Percentiles rank a stretch among this genome's conserved stretches.
Evolutionary conservation across 2,113 vertebrate genomes (phyloP).

Genomic region (Regulus satrapa): DNA sequence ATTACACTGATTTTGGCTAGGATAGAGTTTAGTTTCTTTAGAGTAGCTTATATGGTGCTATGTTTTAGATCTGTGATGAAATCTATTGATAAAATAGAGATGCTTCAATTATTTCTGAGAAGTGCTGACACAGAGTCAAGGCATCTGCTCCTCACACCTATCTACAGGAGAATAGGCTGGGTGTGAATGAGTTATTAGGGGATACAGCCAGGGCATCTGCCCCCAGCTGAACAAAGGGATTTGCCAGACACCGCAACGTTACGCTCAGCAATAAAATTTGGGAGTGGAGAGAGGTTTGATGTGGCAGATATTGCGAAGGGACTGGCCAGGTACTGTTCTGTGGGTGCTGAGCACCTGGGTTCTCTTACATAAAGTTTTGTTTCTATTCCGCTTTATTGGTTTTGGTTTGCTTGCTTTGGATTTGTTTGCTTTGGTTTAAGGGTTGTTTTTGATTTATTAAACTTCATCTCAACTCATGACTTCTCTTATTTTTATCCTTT

Average conservation of each 20-base stretch:
- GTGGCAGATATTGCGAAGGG: rapidly evolving
- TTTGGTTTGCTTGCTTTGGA: neutral
- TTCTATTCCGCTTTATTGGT: neutral
- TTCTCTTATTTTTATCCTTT: neutral
- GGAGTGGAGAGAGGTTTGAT: neutral
- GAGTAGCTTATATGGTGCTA: neutral
- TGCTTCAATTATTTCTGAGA: neutral
- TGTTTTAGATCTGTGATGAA: neutral
- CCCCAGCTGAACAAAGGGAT: neutral
- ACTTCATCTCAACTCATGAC: neutral
- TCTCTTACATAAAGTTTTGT: rapidly evolving
- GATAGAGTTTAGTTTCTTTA: neutral
- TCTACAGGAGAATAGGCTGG: neutral
- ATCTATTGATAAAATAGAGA: neutral
- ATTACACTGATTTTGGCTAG: neutral
- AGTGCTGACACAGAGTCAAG: neutral
- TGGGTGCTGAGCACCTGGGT: neutral
- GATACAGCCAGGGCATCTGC: neutral
- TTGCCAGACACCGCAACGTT: no score
- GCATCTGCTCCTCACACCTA: rapidly evolving
- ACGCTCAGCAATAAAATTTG: neutral
- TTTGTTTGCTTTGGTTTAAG: neutral
- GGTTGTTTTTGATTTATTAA: neutral
- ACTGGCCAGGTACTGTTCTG: rapidly evolving
- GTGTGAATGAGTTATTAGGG: neutral